Evolutionary conservation across 2,113 vertebrate genomes (phyloP), one percentile per base, ranked within the genome.

Genomic region (Clarias macrocephalus): DNA sequence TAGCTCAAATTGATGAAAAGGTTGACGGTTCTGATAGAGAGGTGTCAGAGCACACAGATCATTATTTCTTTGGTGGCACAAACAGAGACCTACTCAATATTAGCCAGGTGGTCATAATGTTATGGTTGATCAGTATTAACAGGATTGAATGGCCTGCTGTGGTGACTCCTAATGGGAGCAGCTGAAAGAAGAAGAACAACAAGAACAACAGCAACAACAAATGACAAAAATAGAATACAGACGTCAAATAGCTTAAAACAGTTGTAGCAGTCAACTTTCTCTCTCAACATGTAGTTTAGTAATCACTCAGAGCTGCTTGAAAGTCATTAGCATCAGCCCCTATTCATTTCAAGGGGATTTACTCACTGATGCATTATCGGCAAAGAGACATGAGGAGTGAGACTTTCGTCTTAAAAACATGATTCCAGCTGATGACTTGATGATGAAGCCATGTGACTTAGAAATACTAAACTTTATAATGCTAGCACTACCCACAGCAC

Each of bases 271-370:
- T 62, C 79, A 59, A 59, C 77, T 7, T 81, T 62, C 30, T 81
- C 79, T 37, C 79, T 81, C 79, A 62, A 62, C 30, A 42, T 57
- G 37, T 23, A 37, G 30, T 81, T 80, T 23, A 37, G 56, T 23
- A 60, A 60, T 60, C 57, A 81, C 57, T 60, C 79, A 15, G 68
- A 6, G 21, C 56, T 81, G 42, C 33, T 81, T 80, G 28, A 80
- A 52, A 56, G 77, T 80, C 19, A 23, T 59, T 81, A 81, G 37
- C 79, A 81, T 81, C 62, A 81, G 79, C 57, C 33, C 30, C 19
- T 62, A 81, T 81, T 81, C 33, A 81, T 81, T 62, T 60, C 57
- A 81, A 81, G 57, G 79, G 9, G 30, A 42, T 81, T 81, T 81
- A 21, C 30, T 81, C 79, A 62, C 10, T 62, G 57, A 81, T 1